These are phyloP conservation scores for Rhynchotus rufescens DNA, from an alignment of 2,797 vertebrate genomes.

Conservation along the genomic window DNA sequence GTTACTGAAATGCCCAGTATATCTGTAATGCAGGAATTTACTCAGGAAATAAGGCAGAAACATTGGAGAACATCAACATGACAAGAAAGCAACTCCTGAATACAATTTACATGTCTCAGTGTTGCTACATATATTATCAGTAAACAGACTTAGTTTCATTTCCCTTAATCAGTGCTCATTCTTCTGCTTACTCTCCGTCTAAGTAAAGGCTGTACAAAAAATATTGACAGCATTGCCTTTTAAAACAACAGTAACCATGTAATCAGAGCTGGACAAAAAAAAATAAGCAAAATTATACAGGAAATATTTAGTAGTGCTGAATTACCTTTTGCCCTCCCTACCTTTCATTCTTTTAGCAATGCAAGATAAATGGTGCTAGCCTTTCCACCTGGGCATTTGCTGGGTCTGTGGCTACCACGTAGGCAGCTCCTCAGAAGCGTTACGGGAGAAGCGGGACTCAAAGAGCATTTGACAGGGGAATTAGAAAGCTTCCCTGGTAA, in stretches of 20 bases:
- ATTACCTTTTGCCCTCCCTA: background rate
- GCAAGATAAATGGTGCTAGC: fast-evolving
- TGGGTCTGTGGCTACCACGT: background rate
- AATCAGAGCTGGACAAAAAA: slow-evolving; percentile 2
- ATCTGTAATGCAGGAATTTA: background rate
- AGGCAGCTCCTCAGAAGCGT: background rate
- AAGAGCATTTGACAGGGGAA: background rate
- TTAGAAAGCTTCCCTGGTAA: background rate
- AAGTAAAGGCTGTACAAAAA: background rate
- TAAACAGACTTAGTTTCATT: slow-evolving; percentile 43
- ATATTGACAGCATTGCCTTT: background rate
- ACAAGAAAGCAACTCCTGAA: slow-evolving; percentile 1
- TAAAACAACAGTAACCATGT: background rate
- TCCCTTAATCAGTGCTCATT: slow-evolving; percentile 39
- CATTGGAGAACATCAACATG: slow-evolving; percentile 10
- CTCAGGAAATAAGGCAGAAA: background rate
- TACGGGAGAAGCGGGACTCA: background rate
- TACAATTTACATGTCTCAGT: background rate
- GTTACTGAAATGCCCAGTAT: background rate
- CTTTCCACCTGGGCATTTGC: background rate
- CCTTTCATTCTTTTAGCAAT: background rate
- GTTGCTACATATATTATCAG: background rate
- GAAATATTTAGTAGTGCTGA: background rate
- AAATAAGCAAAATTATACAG: background rate
- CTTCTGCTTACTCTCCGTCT: slow-evolving; percentile 18